phyloP scores from a whole-genome alignment of 2,113 vertebrate genomes.

The Pygoscelis antarcticus region DNA sequence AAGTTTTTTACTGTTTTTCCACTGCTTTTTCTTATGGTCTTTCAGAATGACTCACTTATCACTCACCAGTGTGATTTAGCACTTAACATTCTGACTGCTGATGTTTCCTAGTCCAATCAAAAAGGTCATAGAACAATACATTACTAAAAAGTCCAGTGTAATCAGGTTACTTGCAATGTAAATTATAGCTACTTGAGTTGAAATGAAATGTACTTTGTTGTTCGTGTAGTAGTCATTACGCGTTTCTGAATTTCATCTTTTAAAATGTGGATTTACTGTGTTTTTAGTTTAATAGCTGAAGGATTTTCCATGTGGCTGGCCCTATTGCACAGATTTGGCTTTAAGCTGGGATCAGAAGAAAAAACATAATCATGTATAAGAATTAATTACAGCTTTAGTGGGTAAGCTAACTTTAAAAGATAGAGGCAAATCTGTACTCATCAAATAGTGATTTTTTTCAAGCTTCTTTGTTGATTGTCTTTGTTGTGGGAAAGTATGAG shows the following conservation, averaged over 20 bases:
- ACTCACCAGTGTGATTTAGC: slow-evolving; percentile 15
- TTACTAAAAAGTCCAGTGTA: background rate
- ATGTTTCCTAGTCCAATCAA: slow-evolving; percentile 18
- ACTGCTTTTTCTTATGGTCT: background rate
- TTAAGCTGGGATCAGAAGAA: slow-evolving; percentile 70
- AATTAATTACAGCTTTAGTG: slow-evolving; percentile 69
- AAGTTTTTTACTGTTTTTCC: slow-evolving; percentile 8
- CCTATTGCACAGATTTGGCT: slow-evolving; percentile 53
- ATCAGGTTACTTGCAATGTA: slow-evolving; percentile 28
- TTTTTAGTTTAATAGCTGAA: slow-evolving; percentile 40
- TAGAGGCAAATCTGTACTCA: slow-evolving; percentile 53
- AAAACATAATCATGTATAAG: slow-evolving; percentile 58
- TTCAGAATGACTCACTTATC: slow-evolving; percentile 2
- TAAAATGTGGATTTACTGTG: slow-evolving; percentile 29
- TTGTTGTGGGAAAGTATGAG: slow-evolving; percentile 73
- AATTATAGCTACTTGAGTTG: slow-evolving; percentile 10
- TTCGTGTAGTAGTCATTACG: background rate
- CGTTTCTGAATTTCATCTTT: background rate
- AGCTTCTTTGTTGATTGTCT: slow-evolving; percentile 64
- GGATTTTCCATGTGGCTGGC: slow-evolving; percentile 70
- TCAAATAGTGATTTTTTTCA: slow-evolving; percentile 45
- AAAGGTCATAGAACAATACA: slow-evolving; percentile 20
- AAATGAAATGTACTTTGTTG: slow-evolving; percentile 3
- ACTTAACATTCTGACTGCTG: slow-evolving; percentile 11
- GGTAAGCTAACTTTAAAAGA: slow-evolving; percentile 71